These are phyloP conservation scores for Chamaea fasciata DNA, from an alignment of 2,113 vertebrate species.

Conservation along the genomic window DNA sequence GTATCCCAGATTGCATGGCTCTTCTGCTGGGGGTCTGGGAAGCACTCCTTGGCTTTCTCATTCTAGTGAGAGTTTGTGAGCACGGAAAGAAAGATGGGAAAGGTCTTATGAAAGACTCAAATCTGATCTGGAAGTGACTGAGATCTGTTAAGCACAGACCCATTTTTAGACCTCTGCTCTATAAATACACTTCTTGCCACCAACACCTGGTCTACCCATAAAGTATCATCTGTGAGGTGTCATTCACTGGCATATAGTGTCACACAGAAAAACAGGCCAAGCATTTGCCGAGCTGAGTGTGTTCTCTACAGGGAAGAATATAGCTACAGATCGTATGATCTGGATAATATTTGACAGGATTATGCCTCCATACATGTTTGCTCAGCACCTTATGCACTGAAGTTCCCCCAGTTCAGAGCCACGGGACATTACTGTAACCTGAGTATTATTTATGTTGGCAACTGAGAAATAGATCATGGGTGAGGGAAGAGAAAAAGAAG, in stretches of 20 bases:
- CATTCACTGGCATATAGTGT: slow-evolving; percentile 14
- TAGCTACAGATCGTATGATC: slow-evolving; percentile 12
- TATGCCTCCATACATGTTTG: slow-evolving; percentile 11
- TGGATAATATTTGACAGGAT: slow-evolving; percentile 32
- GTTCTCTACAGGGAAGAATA: slow-evolving; percentile 1
- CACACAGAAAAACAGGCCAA: background rate
- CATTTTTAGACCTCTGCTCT: slow-evolving; percentile 24
- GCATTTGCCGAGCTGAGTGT: background rate
- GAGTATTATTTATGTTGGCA: slow-evolving; percentile 37
- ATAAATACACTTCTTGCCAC: slow-evolving; percentile 2
- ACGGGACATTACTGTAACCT: slow-evolving; percentile 15
- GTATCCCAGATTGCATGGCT: accelerated
- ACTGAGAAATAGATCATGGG: background rate
- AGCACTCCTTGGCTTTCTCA: background rate
- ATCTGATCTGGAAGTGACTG: background rate
- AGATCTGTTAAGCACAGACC: background rate
- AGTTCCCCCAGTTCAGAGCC: background rate
- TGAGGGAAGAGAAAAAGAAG: background rate
- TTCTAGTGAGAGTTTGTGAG: background rate
- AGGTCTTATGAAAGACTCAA: background rate
- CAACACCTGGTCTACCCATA: slow-evolving; percentile 39
- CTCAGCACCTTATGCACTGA: slow-evolving; percentile 4
- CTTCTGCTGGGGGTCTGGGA: background rate
- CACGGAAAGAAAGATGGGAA: background rate
- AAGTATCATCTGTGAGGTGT: slow-evolving; percentile 30